Percentiles rank a stretch among this genome's conserved stretches.
Evolutionary conservation across 2,113 vertebrate genomes (phyloP).

Genomic region (Hypocryptadius cinnamomeus): DNA sequence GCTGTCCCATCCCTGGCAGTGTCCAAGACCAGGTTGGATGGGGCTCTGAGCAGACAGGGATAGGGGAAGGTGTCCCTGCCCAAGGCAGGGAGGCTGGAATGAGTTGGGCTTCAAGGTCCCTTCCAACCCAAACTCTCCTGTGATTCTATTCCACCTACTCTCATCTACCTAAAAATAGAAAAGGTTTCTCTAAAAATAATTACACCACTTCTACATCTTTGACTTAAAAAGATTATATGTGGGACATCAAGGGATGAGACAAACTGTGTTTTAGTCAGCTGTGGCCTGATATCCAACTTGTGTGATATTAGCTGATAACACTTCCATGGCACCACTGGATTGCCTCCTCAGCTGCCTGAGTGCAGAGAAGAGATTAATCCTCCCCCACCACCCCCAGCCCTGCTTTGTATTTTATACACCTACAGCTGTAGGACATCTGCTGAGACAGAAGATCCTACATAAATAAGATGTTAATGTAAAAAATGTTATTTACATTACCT

Average conservation of each 20-base stretch:
- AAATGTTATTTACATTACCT: slow-evolving; percentile 51
- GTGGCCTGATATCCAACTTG: accelerated
- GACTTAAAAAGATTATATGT: not conserved
- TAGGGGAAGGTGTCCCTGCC: not conserved
- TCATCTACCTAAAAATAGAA: not conserved
- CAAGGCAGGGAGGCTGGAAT: not conserved
- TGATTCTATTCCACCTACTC: not conserved
- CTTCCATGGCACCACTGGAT: not conserved
- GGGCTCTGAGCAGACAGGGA: not conserved
- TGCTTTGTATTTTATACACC: not conserved
- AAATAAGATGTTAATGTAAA: slow-evolving; percentile 54
- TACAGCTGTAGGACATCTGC: slow-evolving; percentile 51
- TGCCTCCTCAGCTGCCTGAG: not conserved
- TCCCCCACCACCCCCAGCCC: not conserved
- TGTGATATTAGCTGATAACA: not conserved
- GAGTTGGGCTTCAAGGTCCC: not conserved
- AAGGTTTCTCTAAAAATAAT: not conserved
- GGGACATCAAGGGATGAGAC: not conserved
- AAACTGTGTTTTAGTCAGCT: not conserved
- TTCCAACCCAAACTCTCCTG: not conserved
- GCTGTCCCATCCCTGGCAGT: not conserved
- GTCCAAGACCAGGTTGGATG: not conserved
- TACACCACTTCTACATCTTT: not conserved
- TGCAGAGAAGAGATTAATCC: not conserved
- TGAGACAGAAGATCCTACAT: slow-evolving; percentile 23